Conservation (phyloP, 2,888 invertebrate genomes). For the Phytoseiulus persimilis region DNA sequence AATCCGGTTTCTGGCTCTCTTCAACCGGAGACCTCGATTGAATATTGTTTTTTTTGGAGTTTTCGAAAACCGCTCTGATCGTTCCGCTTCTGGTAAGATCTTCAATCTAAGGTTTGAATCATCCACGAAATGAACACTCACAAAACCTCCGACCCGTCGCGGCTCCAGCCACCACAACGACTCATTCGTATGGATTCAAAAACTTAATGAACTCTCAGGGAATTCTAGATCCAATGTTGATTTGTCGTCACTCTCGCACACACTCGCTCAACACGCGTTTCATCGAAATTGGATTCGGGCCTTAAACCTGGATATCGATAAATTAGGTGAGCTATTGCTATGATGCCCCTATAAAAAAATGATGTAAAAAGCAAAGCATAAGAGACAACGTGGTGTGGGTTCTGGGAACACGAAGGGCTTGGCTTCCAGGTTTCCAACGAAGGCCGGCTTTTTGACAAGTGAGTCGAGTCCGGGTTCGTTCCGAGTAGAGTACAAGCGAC, state of each 20-base stretch:
- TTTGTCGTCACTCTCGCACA: neutral
- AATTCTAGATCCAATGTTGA: neutral
- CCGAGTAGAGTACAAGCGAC: neutral
- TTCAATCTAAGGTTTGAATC: neutral
- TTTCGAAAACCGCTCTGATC: too few relatives aligned
- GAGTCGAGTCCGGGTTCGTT: neutral
- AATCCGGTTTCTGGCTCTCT: neutral
- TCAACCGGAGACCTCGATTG: neutral
- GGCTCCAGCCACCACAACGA: neutral
- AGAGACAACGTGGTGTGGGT: neutral
- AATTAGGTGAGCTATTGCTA: neutral
- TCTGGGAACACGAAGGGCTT: neutral
- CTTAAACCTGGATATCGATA: neutral
- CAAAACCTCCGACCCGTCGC: neutral
- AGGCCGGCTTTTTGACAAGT: neutral
- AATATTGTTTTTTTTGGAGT: too few relatives aligned
- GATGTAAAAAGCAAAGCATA: neutral
- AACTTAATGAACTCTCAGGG: neutral
- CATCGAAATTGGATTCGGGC: neutral
- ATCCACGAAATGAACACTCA: neutral
- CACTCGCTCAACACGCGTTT: neutral
- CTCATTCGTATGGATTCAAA: neutral
- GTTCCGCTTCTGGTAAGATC: neutral
- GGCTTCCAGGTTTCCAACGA: neutral
- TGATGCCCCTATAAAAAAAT: neutral